Percentiles rank a stretch among this genome's conserved stretches.
Conservation (phyloP, 1,140 invertebrate genomes). For the Heliconius nattereri region DNA sequence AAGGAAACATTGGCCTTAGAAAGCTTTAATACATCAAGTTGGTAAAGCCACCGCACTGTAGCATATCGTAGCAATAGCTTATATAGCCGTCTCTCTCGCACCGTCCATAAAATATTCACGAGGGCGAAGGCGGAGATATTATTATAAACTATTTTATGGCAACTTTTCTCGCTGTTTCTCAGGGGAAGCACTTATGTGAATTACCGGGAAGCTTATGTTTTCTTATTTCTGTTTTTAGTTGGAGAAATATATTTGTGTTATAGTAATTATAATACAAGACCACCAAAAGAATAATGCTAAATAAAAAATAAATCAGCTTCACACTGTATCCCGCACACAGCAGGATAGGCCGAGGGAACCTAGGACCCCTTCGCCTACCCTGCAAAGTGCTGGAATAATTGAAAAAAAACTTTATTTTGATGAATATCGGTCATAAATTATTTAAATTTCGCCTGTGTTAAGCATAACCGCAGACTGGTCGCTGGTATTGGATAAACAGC, state of each 20-base stretch:
- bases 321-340: too few species aligned
- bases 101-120: constrained; percentile 60
- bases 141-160: constrained; percentile 59
- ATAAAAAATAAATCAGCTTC: too few species aligned
- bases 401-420: too few species aligned
- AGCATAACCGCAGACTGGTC: not conserved
- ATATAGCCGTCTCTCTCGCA: constrained; percentile 46
- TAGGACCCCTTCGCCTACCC: too few species aligned
- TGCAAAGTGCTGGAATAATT: too few species aligned
- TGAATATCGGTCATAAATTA: not conserved
- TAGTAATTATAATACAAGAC: not conserved
- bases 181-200: constrained; percentile 42
- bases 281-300: too few species aligned
- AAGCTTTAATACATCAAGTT: constrained; percentile 41
- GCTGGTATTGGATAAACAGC: constrained; percentile 1
- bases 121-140: constrained; percentile 50
- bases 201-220: constrained; percentile 43
- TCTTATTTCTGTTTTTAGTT: constrained; percentile 8
- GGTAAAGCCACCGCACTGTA: constrained; percentile 35
- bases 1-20: constrained; percentile 36
- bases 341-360: too few species aligned
- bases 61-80: constrained; percentile 40
- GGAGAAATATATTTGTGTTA: not conserved
- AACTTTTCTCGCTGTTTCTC: constrained; percentile 49
- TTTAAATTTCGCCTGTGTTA: too few species aligned